Base-by-base conservation (phyloP, 1,140 invertebrate species). In the Cotesia glomerata region DNA sequence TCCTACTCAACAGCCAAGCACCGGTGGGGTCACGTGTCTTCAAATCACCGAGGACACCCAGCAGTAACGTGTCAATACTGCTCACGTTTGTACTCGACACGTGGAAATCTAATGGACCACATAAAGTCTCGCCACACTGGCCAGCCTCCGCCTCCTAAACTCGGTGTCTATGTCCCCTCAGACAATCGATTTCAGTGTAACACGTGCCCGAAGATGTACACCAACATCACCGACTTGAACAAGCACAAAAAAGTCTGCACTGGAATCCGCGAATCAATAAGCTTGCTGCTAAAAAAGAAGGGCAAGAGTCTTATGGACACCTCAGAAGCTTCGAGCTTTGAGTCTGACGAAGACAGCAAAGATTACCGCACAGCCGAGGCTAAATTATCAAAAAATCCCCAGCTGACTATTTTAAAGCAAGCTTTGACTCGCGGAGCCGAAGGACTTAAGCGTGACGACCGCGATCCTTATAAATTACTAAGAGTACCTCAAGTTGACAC, bases 1-100 rank as follows among this genome's bases (percentile, higher is more conserved):
- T 86, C 88, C 3, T 89, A 89, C 76, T 88, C 88, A 3, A 87
- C 87, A 2, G 87, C 88, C 0, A 89, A 89, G 76, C 88, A 89
- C 76, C 82, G 88, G 36, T 89, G 88, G 88, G 88, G 87, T 56
- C 88, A 89, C 66, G 88, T 89, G 11, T 88, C 87, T 13, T 86
- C 87, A 1, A 83, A 82, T 5, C 88, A 89, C 69, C 82, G 86
- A 71, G 88, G 88, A 16, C 84, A 89, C 79, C 87, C 87, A 11
- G 84, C 85, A 7, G 87, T 89, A 11, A 89, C 88, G 0, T 88
- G 88, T 71, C 77, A 79, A 8, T 83, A 85, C 49, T 89, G 88
- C 74, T 82, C 83, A 3, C 78, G 88, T 4, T 88, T 88, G 68
- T 89, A 88, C 70, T 88, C 88, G 13, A 88, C 88, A 0, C 80